Evolutionary conservation across 2,797 vertebrate genomes (phyloP).

Genomic region (Jordanella pulchra): DNA sequence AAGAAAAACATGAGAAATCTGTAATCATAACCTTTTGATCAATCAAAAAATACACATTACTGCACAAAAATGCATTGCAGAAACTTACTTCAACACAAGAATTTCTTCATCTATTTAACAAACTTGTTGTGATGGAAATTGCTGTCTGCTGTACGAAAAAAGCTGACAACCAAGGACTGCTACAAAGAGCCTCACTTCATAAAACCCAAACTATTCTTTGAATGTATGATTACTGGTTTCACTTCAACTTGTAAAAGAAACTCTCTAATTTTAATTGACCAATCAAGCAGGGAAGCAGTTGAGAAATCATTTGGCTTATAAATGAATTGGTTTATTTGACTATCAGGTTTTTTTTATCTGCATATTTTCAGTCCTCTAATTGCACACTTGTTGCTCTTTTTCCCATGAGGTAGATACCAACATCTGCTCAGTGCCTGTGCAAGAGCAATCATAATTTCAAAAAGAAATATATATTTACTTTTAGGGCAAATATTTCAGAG

Average conservation of each 20-base stretch:
- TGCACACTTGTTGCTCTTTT: constrained; percentile 75
- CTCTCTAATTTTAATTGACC: constrained; percentile 8
- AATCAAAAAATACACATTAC: neutral
- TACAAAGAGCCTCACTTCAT: neutral
- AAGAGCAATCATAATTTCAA: constrained; percentile 66
- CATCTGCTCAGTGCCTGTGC: constrained; percentile 75
- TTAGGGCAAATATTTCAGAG: constrained; percentile 68
- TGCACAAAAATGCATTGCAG: neutral
- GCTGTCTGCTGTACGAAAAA: neutral
- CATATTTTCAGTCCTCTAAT: constrained; percentile 70
- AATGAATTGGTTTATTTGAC: constrained; percentile 36
- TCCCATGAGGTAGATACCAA: constrained; percentile 53
- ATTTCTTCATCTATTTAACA: neutral
- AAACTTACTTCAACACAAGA: no score
- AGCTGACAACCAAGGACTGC: neutral
- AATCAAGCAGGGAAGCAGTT: constrained; percentile 17
- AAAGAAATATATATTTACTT: constrained; percentile 64
- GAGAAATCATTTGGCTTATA: constrained; percentile 26
- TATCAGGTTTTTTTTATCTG: constrained; percentile 26
- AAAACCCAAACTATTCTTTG: neutral
- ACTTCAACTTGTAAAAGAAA: constrained; percentile 25
- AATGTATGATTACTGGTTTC: constrained; percentile 1
- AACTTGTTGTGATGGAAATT: neutral
- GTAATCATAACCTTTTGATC: no score
- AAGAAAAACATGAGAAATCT: neutral